These are phyloP conservation scores for Drosophila tsacasi DNA, from an alignment of 1,140 invertebrate species.

Conservation along the genomic window DNA sequence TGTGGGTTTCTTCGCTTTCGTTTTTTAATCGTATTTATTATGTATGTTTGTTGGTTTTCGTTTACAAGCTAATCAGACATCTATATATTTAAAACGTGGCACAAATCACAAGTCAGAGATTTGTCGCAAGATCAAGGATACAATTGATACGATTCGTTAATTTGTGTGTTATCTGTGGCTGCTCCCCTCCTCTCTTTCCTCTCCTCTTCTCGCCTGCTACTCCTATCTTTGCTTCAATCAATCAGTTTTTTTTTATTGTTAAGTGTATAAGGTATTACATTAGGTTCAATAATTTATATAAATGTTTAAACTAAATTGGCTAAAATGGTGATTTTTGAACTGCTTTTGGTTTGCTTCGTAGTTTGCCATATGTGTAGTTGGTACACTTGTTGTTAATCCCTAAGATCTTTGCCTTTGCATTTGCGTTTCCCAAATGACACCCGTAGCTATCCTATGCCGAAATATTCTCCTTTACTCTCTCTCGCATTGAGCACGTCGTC, in stretches of 20 bases:
- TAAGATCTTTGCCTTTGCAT: constrained; percentile 52
- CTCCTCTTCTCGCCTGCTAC: not conserved
- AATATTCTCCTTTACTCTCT: constrained; percentile 52
- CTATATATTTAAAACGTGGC: constrained; percentile 84
- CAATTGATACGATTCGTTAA: constrained; percentile 80
- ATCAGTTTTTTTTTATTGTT: constrained; percentile 23
- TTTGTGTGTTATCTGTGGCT: constrained; percentile 48
- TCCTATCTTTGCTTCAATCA: constrained; percentile 17
- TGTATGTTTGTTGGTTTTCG: constrained; percentile 14
- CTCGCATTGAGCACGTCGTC: constrained; percentile 62
- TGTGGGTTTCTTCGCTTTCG: constrained; percentile 51
- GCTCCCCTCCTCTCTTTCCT: constrained; percentile 6
- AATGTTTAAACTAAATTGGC: constrained; percentile 83
- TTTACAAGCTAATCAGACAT: constrained; percentile 82
- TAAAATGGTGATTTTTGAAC: constrained; percentile 81
- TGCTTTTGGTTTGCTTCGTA: constrained; percentile 82
- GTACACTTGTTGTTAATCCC: constrained; percentile 45
- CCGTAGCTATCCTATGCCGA: constrained; percentile 57
- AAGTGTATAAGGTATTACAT: constrained; percentile 62
- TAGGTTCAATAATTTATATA: constrained; percentile 68
- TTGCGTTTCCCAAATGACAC: constrained; percentile 49
- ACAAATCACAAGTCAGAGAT: constrained; percentile 83
- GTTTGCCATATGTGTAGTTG: constrained; percentile 57
- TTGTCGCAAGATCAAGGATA: constrained; percentile 82
- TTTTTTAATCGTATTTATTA: constrained; percentile 56